These are phyloP conservation scores for Ciconia nigra DNA, from an alignment of 2,797 vertebrate genomes.

Conservation along the genomic window DNA sequence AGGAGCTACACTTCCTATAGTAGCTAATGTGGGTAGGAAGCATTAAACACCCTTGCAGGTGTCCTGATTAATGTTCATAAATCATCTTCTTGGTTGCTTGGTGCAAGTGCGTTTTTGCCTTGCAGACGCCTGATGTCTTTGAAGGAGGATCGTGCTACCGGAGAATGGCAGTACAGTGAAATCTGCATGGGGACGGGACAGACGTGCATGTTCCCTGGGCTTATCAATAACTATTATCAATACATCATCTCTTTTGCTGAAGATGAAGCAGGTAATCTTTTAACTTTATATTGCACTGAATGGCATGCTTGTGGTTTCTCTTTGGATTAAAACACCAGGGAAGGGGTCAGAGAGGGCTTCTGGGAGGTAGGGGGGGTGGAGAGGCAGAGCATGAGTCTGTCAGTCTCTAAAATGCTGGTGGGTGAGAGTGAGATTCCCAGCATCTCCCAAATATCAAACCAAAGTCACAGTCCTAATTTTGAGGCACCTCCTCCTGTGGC, in stretches of 20 bases:
- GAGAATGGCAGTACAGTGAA: conserved; percentile 87
- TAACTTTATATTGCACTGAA: background rate
- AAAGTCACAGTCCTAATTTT: background rate
- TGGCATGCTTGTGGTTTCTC: background rate
- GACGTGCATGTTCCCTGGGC: conserved; percentile 89
- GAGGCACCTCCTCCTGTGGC: background rate
- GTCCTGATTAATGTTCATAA: background rate
- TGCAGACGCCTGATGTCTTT: conserved; percentile 91
- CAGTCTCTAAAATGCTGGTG: background rate
- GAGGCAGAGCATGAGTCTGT: background rate
- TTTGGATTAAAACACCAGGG: background rate
- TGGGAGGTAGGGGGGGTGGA: fast-evolving
- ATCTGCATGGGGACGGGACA: conserved; percentile 92
- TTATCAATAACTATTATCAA: conserved; percentile 93
- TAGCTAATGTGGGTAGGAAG: background rate
- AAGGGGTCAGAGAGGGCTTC: background rate
- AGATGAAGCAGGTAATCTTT: conserved; percentile 88
- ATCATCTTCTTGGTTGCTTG: background rate
- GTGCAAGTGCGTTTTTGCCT: background rate
- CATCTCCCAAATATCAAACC: background rate
- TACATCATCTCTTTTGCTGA: conserved; percentile 95
- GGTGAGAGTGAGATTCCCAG: background rate
- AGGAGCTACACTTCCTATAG: background rate
- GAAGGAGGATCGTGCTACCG: conserved; percentile 77
- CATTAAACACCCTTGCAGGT: background rate